These are phyloP conservation scores for Xylophagus ater DNA, from an alignment of 2,888 invertebrate genomes.

Conservation along the genomic window DNA sequence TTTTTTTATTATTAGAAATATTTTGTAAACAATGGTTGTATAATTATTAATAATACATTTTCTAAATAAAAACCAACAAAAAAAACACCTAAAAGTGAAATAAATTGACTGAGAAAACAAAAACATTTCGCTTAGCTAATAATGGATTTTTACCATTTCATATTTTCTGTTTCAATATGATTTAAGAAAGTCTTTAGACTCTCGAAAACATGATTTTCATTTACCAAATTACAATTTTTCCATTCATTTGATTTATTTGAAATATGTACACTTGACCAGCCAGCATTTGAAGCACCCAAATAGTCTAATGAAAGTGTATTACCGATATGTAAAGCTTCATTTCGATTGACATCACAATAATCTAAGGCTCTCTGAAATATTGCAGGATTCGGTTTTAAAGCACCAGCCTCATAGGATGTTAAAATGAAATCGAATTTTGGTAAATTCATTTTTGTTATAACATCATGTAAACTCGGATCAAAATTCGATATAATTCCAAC, in stretches of 20 bases:
- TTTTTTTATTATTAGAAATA: too few relatives aligned
- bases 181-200: slow-evolving; percentile 24
- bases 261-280: slow-evolving; percentile 50
- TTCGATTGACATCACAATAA: slow-evolving; percentile 40
- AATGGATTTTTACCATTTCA: slow-evolving; percentile 28
- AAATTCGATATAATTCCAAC: slow-evolving; percentile 83
- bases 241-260: slow-evolving; percentile 12
- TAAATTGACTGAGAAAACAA: too few relatives aligned
- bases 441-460: slow-evolving; percentile 54
- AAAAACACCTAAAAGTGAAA: too few relatives aligned
- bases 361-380: slow-evolving; percentile 42
- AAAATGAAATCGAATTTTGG: slow-evolving; percentile 66
- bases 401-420: slow-evolving; percentile 63
- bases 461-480: slow-evolving; percentile 63
- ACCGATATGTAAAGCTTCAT: slow-evolving; percentile 71
- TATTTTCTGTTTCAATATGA: slow-evolving; percentile 23
- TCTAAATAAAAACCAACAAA: too few relatives aligned
- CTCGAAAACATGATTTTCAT: slow-evolving; percentile 20
- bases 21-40: too few relatives aligned
- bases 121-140: too few relatives aligned
- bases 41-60: too few relatives aligned
- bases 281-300: slow-evolving; percentile 57
- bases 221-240: slow-evolving; percentile 9
- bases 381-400: slow-evolving; percentile 30
- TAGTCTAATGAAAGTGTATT: slow-evolving; percentile 68